Percentiles rank a stretch among this genome's conserved stretches.
phyloP scores from a whole-genome alignment of 2,113 vertebrate species.

The Fregata magnificens region DNA sequence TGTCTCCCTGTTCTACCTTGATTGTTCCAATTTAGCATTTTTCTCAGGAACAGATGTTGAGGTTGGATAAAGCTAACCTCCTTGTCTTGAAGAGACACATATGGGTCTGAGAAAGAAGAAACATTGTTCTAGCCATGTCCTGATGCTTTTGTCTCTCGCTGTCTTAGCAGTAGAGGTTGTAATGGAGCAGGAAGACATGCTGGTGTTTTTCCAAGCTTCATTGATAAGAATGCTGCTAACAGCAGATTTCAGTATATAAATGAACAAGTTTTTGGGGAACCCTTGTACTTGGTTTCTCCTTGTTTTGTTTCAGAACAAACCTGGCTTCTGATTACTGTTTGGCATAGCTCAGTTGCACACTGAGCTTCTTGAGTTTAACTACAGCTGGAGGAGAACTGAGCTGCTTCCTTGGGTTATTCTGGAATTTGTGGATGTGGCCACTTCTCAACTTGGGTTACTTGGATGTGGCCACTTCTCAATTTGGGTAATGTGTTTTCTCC shows the following conservation, averaged over 20 bases:
- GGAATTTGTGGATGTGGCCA: neutral
- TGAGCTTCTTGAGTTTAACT: neutral
- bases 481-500: neutral
- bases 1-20: neutral
- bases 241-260: neutral
- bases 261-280: neutral
- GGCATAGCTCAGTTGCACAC: neutral
- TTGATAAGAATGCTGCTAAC: neutral
- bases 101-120: neutral
- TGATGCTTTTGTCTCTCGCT: neutral
- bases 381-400: neutral
- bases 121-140: neutral
- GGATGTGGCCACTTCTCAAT: neutral
- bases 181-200: neutral
- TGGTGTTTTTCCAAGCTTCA: neutral
- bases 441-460: neutral
- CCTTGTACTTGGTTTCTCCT: neutral
- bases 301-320: neutral
- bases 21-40: neutral
- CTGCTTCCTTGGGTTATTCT: neutral
- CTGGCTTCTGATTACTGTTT: neutral
- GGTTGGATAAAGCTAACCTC: neutral
- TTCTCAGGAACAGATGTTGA: neutral
- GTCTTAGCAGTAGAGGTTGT: neutral
- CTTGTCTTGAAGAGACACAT: neutral